These are phyloP conservation scores for Danio albolineatus DNA, from an alignment of 2,797 vertebrate genomes.

Conservation along the genomic window DNA sequence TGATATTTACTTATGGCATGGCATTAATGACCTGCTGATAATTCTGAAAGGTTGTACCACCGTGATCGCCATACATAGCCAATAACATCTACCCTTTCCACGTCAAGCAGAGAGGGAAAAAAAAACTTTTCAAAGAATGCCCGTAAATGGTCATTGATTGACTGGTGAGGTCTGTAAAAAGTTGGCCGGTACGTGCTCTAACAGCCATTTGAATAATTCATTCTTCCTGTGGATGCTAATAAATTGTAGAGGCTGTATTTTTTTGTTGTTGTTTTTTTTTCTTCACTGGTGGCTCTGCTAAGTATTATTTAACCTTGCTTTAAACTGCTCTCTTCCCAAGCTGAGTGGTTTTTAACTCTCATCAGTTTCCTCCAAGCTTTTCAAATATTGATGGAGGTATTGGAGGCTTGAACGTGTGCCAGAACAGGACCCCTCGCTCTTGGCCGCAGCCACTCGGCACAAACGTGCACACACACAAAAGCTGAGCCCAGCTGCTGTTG, in stretches of 20 bases:
- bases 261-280: slow-evolving; percentile 32
- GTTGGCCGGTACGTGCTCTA: slow-evolving; percentile 61
- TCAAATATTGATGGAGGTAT: slow-evolving; percentile 85
- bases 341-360: slow-evolving; percentile 85
- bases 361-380: slow-evolving; percentile 76
- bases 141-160: slow-evolving; percentile 73
- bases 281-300: slow-evolving; percentile 81
- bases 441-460: slow-evolving; percentile 61
- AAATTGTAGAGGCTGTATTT: slow-evolving; percentile 74
- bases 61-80: slow-evolving; percentile 44
- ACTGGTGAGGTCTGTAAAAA: slow-evolving; percentile 70
- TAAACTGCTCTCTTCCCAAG: slow-evolving; percentile 81
- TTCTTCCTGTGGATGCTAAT: slow-evolving; percentile 76
- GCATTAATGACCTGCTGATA: slow-evolving; percentile 68
- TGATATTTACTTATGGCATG: slow-evolving; percentile 63
- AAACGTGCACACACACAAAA: slow-evolving; percentile 35
- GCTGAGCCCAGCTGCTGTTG: slow-evolving; percentile 62
- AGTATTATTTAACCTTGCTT: slow-evolving; percentile 87
- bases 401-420: slow-evolving; percentile 79
- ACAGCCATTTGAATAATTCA: slow-evolving; percentile 78
- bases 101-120: slow-evolving; percentile 4
- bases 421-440: slow-evolving; percentile 74
- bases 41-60: slow-evolving; percentile 61
- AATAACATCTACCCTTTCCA: slow-evolving; percentile 62
- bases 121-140: slow-evolving; percentile 51